Evolutionary conservation across 2,888 invertebrate genomes (phyloP).

Genomic region (Parnassius mnemosyne): DNA sequence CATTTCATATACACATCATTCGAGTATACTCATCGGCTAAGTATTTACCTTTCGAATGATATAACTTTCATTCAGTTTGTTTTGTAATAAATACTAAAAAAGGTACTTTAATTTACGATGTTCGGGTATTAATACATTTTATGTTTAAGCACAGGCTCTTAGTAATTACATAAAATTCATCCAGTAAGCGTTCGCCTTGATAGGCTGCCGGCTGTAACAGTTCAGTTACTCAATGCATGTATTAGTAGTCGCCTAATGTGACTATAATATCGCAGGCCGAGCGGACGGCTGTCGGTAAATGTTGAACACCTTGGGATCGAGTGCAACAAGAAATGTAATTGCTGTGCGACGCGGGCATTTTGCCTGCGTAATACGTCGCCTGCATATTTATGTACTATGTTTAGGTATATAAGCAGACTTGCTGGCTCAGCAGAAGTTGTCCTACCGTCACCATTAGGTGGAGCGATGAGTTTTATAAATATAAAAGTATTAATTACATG

Average conservation of each 20-base stretch:
- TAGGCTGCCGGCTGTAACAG: slow-evolving; percentile 8
- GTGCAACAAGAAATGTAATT: slow-evolving; percentile 39
- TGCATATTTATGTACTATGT: neutral
- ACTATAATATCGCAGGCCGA: slow-evolving; percentile 42
- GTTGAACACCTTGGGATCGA: slow-evolving; percentile 49
- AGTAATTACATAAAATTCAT: slow-evolving; percentile 14
- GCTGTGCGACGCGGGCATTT: slow-evolving; percentile 28
- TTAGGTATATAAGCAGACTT: no score
- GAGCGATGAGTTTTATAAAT: no score
- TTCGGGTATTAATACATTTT: no score
- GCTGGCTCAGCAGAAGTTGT: no score
- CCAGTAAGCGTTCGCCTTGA: slow-evolving; percentile 19
- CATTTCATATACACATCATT: no score
- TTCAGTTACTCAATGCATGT: slow-evolving; percentile 25
- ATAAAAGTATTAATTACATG: no score
- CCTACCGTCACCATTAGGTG: no score
- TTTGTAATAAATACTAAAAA: no score
- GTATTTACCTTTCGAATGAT: no score
- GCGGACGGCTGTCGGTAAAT: slow-evolving; percentile 45
- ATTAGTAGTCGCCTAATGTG: slow-evolving; percentile 43
- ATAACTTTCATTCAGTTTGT: no score
- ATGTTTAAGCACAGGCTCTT: neutral
- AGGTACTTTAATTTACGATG: no score
- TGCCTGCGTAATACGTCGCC: slow-evolving; percentile 17
- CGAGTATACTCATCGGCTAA: no score